Base-by-base conservation (phyloP, 2,797 vertebrate genomes). In the Mallotus villosus region DNA sequence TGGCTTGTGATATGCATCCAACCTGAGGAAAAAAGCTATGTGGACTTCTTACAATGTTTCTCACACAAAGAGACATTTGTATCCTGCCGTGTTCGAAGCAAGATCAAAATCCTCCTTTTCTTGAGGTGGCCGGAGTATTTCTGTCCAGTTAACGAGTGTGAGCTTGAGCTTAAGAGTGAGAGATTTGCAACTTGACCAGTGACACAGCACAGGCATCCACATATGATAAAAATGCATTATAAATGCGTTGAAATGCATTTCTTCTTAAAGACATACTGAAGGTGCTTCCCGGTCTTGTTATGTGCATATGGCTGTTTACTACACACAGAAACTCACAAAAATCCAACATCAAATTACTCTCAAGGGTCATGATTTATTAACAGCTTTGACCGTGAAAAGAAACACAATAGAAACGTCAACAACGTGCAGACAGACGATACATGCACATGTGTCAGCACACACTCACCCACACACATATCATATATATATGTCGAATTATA, bases 301-400 rank as follows among this genome's bases (percentile, higher is more conserved):
- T 84, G 83, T 84, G 88, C 87, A 84, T 87, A 80, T 84, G 84
- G 81, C 83, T 88, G 86, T 88, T 88, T 89, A 90, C 84, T 81
- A 91, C 86, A 83, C 89, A 89, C 90, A 86, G 82, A 86, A 87
- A 87, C 83, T 89, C 87, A 90, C 86, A 79, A 81, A 86, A 88
- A 81, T 90, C 87, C 83, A 85, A 89, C 81, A 85, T 82, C 89
- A 78, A 86, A 78, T 78, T 49, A 79, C 75, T 84, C 82, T 32
- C 25, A 21, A 67, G 81, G 86, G 85, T 75, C 85, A 63, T 81
- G 81, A 84, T 80, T 90, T 76, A 87, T 87, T 81, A 70, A 86
- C 84, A 85, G 80, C 80, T 85, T 86, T 75, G 78, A 86, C 84
- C 86, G 82, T 87, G 85, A 87, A 90, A 91, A 88, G 85, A 83